Evolutionary conservation across 2,888 invertebrate species (phyloP), one percentile per base, ranked within the genome.

Genomic region (Myopa tessellatipennis): DNA sequence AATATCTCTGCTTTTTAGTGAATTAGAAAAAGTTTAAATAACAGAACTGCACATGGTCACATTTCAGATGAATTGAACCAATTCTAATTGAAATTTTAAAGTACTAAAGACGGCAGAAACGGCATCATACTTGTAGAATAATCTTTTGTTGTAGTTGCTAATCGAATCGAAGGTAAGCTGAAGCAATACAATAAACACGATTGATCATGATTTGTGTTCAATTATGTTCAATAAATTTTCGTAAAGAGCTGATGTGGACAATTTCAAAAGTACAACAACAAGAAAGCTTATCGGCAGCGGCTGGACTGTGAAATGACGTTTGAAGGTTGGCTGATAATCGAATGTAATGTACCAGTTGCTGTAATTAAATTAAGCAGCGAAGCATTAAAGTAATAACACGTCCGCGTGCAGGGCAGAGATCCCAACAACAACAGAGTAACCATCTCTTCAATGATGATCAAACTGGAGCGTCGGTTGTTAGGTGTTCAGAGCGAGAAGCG

Each of bases 361-460:
- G 38, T 68, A 75, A 69, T 75, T 75, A 69, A 60, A 75, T 75
- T 75, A 75, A 58, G 60, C 68, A 65, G 40, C 55, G 69, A 69
- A 26, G 75, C 75, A 40, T 68, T 45, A 52, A 26, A 18, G 50
- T 16, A n/a, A 69, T 38, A 18, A n/a, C 26, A 40, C 16, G 68
- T 45, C n/a, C 18, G 40, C 38, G 36, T 38, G 67, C 36, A 34
- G 14, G 34, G 67, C 67, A 38, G 38, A 26, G 26, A 36, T 50
- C 10, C 10, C 50, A 50, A 14, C 50, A 63, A 34, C 61, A 63
- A 52, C 45, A 50, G 50, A 4, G 3, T 26, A 63, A 18, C 61
- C 16, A 16, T 3, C 16, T 38, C 38, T 14, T 55, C 55, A 36
- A 40, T 65, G 65, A 63, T 63, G 61, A 38, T 34, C 45, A 18